Percentiles rank a stretch among this genome's conserved stretches.
phyloP scores from a whole-genome alignment of 92 coral and sea anemone species.

The Diadumene lineata region DNA sequence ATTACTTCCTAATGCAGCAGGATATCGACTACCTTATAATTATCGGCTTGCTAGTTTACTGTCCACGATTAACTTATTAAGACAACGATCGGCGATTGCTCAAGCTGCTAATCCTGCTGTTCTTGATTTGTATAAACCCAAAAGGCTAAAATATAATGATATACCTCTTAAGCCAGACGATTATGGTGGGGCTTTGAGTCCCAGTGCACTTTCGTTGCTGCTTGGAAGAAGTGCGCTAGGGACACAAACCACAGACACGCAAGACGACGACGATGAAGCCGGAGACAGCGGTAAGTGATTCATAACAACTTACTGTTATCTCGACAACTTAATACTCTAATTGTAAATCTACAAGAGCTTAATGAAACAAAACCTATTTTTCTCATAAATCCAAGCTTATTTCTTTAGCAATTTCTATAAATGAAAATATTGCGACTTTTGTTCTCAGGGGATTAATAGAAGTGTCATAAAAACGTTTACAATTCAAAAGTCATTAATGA shows the following conservation, averaged over 20 bases:
- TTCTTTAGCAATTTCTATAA: too few relatives aligned
- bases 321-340: too few relatives aligned
- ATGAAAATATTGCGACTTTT: too few relatives aligned
- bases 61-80: constrained; percentile 56
- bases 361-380: too few relatives aligned
- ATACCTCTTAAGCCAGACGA: constrained; percentile 72
- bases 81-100: constrained; percentile 37
- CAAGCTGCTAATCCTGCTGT: constrained; percentile 44
- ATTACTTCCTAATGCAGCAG: constrained; percentile 48
- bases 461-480: too few relatives aligned
- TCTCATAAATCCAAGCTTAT: too few relatives aligned
- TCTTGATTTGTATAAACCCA: constrained; percentile 41
- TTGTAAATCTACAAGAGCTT: too few relatives aligned
- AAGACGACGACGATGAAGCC: constrained; percentile 33
- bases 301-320: not conserved
- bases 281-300: constrained; percentile 28
- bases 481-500: too few relatives aligned
- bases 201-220: constrained; percentile 34
- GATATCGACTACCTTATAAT: constrained; percentile 58
- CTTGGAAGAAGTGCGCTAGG: constrained; percentile 17
- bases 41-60: constrained; percentile 72
- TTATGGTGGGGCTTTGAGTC: constrained; percentile 34
- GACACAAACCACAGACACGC: not conserved
- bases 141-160: constrained; percentile 72
- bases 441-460: too few relatives aligned